Evolutionary conservation across 2,888 invertebrate genomes (phyloP).

Genomic region (Kuschelorhynchus macadamiae): DNA sequence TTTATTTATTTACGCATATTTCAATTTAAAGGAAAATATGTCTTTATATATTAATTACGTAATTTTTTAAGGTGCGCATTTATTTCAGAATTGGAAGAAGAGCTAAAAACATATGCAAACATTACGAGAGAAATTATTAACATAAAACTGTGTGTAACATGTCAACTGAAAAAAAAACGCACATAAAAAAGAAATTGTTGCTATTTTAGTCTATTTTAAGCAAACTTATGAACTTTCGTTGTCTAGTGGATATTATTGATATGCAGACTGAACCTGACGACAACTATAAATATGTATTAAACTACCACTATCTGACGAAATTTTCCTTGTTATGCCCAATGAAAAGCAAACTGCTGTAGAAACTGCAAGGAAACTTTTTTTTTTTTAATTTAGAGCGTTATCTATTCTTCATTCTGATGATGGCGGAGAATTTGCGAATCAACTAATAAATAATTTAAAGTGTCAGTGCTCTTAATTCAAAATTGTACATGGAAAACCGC

Average conservation of each 20-base stretch:
- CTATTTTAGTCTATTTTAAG: constrained; percentile 1
- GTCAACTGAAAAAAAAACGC: constrained; percentile 7
- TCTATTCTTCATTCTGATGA: constrained; percentile 38
- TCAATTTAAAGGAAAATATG: too few relatives aligned
- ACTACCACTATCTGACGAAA: constrained; percentile 10
- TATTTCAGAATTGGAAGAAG: too few relatives aligned
- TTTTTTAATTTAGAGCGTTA: constrained; percentile 26
- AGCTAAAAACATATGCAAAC: too few relatives aligned
- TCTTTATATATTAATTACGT: too few relatives aligned
- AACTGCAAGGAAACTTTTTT: constrained; percentile 30
- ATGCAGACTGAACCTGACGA: background rate
- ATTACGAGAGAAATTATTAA: constrained; percentile 32
- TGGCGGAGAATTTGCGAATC: constrained; percentile 25
- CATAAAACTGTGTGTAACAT: constrained; percentile 3
- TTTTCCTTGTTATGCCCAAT: constrained; percentile 33
- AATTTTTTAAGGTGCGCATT: too few relatives aligned
- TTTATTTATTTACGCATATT: too few relatives aligned
- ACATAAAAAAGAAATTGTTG: background rate
- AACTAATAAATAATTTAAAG: constrained; percentile 36
- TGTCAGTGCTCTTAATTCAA: constrained; percentile 28
- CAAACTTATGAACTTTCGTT: constrained; percentile 12
- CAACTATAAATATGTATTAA: constrained; percentile 1
- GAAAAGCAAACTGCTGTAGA: constrained; percentile 38
- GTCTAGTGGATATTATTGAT: constrained; percentile 2
- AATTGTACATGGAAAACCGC: constrained; percentile 2